Evolutionary conservation across 2,113 vertebrate species (phyloP).

Genomic region (Rhinolophus sinicus): DNA sequence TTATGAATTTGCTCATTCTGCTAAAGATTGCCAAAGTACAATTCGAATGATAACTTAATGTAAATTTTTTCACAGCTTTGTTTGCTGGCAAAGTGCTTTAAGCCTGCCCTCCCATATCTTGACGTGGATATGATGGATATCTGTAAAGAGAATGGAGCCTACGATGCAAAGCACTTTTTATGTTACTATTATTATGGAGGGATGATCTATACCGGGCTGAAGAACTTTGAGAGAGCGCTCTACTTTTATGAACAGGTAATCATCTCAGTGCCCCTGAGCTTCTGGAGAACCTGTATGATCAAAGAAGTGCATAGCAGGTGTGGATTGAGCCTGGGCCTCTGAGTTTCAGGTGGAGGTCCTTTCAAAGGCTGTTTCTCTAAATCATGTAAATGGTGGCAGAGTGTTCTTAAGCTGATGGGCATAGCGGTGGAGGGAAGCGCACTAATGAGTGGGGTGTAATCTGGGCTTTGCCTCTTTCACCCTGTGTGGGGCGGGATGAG

Average conservation of each 20-base stretch:
- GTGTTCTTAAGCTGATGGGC: background rate
- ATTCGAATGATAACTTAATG: background rate
- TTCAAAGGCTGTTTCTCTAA: background rate
- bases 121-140: slow-evolving; percentile 99
- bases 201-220: slow-evolving; percentile 99
- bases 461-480: background rate
- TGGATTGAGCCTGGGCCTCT: background rate
- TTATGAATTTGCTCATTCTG: background rate
- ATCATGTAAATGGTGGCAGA: background rate
- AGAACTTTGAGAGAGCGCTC: slow-evolving; percentile 98
- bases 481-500: background rate
- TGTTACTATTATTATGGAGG: slow-evolving; percentile 99
- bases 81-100: slow-evolving; percentile 99
- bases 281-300: background rate
- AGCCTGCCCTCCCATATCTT: slow-evolving; percentile 96
- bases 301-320: background rate
- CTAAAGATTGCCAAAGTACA: background rate
- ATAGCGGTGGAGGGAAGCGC: background rate
- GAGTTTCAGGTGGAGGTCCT: background rate
- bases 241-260: slow-evolving; percentile 99
- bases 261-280: background rate
- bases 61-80: slow-evolving; percentile 91
- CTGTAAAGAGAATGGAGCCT: slow-evolving; percentile 99
- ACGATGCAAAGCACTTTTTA: slow-evolving; percentile 99
- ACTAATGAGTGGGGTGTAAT: background rate